Base-by-base conservation (phyloP, 2,113 vertebrate genomes). In the Aegithalos caudatus region DNA sequence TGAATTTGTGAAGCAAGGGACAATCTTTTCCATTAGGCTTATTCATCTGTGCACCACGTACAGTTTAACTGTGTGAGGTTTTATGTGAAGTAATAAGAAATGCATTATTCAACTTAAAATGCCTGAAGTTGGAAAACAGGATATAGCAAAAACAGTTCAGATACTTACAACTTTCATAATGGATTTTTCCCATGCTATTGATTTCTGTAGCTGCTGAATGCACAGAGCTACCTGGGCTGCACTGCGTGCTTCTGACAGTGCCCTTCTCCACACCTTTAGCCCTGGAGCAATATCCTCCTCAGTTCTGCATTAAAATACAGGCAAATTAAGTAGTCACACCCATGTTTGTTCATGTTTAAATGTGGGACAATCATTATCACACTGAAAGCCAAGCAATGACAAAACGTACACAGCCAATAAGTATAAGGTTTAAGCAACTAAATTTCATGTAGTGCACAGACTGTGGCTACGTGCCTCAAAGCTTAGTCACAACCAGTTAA, bases 101-200 rank as follows among this genome's bases (percentile, higher is more conserved):
- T 29, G 22, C 21, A 65, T 90, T 95, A 76, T 83, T 89, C 96
- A 79, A 61, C 57, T 64, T 83, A 64, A 94, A 94, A 81, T 47
- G 81, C 67, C 92, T 88, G 2, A 95, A 80, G 31, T 64, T 61
- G 54, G 83, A 88, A 95, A 97, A 91, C 0, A 93, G 61, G n/a
- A 94, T 76, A 97, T 7, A 93, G 78, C 81, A 94, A 95, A 96
- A 92, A 11, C 21, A 86, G 66, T 71, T 97, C 56, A 81, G 92
- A 60, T 95, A 98, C 99, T 98, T 97, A 99, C 99, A 98, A 99
- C 99, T 99, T 99, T 99, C 99, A 99, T 99, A 98, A 99, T 99
- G 89, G 99, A 99, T 97, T 99, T 99, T 98, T 99, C 99, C 99
- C 99, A 99, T 81, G 99, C 99, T 96, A 99, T 99, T 82, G 99